Percentiles rank a stretch among this genome's conserved stretches.
Conservation (phyloP, 2,797 vertebrate genomes). For the Yasuhikotakia modesta region DNA sequence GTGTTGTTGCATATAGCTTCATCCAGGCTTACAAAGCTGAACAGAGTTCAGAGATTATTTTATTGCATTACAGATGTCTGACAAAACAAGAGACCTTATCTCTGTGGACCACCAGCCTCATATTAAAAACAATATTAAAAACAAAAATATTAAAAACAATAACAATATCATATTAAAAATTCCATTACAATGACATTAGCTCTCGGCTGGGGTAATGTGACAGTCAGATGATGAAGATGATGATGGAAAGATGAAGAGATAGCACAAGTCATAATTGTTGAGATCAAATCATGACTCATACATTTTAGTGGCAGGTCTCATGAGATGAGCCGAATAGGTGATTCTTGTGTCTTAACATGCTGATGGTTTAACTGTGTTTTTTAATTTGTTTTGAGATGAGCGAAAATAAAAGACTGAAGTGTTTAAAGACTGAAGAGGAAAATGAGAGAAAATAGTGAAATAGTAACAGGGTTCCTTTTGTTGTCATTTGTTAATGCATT, state of each 20-base stretch:
- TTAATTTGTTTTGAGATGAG: neutral
- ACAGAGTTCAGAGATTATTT: slow-evolving; percentile 39
- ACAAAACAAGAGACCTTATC: slow-evolving; percentile 54
- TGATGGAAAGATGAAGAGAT: slow-evolving; percentile 40
- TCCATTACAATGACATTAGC: slow-evolving; percentile 61
- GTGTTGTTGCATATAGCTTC: neutral
- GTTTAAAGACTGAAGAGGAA: neutral
- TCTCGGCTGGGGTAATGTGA: slow-evolving; percentile 37
- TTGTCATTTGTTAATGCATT: no score
- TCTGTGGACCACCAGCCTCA: slow-evolving; percentile 34
- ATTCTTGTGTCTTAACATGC: neutral
- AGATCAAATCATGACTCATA: slow-evolving; percentile 47
- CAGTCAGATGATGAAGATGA: slow-evolving; percentile 38
- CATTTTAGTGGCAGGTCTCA: neutral
- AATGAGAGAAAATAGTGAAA: neutral
- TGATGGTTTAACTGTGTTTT: slow-evolving; percentile 14
- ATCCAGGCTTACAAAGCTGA: neutral
- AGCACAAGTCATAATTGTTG: slow-evolving; percentile 43
- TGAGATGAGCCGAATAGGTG: neutral
- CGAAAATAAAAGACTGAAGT: slow-evolving; percentile 5
- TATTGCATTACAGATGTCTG: slow-evolving; percentile 37
- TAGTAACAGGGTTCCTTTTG: no score
- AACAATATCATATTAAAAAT: no score
- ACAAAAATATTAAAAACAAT: no score
- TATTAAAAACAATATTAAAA: slow-evolving; percentile 45